Base-by-base conservation (phyloP, 1,140 invertebrate species). In the Drosophila subpulchrella region DNA sequence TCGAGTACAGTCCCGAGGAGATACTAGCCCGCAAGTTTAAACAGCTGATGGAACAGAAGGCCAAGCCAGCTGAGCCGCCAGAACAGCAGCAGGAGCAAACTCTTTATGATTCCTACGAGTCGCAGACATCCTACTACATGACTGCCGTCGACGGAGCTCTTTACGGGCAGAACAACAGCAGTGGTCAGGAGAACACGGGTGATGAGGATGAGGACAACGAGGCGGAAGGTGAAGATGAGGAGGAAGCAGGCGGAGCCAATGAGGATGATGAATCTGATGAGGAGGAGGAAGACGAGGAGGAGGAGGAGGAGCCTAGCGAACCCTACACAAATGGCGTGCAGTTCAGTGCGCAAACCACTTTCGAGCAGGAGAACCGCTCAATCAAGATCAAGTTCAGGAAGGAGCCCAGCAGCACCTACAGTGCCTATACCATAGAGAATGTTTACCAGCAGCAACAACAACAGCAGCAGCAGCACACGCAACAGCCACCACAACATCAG, bases 1-100 rank as follows among this genome's bases (percentile, higher is more conserved):
- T 91, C 6, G 92, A 92, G 62, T 92, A 88, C 51, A 92, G 92
- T 67, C 90, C 90, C 6, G 92, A 92, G 48, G 92, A 92, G 60
- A 59, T 92, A 6, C 38, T 79, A 15, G 77, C 88, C 2, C 78
- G 88, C 48, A 85, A 81, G 20, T 92, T 70, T 54, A 71, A 70
- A 24, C 56, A 63, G 20, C 12, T 68, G 8, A 39, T 85, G 59
- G 70, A 73, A 39, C 55, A 53, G 10, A 74, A 70, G 27, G 51
- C 46, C 41, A 70, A 75, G 15, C 41, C 12, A 44, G 34, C 42
- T 34, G 38, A 55, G 47, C 72, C 81, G 39, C 55, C 56, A 7
- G 57, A 76, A n/a, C 59, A 66, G 27, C 46, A 75, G 32, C 67
- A 78, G 44, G 63, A 78, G 39, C 73, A 90, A 15, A 57, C 65